Evolutionary conservation across 2,113 vertebrate genomes (phyloP), one percentile per base, ranked within the genome.

Genomic region (Pelusios castaneus): DNA sequence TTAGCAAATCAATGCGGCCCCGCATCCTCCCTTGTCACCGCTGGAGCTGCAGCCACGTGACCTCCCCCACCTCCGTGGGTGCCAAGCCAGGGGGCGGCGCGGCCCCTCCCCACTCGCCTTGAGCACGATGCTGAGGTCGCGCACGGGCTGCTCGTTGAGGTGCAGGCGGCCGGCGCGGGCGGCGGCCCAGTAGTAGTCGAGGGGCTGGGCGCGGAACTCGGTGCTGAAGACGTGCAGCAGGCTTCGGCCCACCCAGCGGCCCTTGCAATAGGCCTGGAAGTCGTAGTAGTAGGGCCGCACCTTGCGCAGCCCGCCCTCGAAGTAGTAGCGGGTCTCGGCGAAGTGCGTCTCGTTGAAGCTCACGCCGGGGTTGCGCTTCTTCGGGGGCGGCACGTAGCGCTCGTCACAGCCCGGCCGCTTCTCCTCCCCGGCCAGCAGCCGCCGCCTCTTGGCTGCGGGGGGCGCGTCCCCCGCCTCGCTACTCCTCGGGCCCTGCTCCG

Each of bases 191-290:
- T 99, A 99, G 84, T 99, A 99, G 54, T 98, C 93, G 34, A 99
- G 60, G 0, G 99, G 98, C 87, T 99, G 99, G 0, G 98, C 95
- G 41, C 99, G 98, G 97, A 99, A 99, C 97, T 99, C 99, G 9
- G 95, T 98, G 88, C 96, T 94, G 96, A 99, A 99, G 82, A 99
- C 99, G 13, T 99, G 98, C 82, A 97, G 85, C 10, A 99, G 98
- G 90, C 96, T 99, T 96, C 97, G 99, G 67, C 99, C 99, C 76
- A 99, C 95, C 99, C 99, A 99, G 54, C 99, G 99, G 12, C 99
- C 99, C 96, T 99, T 99, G 94, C 99, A 99, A 95, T 99, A 99
- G 3, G 99, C 99, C 82, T 97, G 98, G 91, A 99, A 99, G 75
- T 99, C 99, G 93, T 98, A 99, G 91, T 98, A 99, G 96, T 99